Evolutionary conservation across 2,888 invertebrate species (phyloP).

Genomic region (Proisotoma minuta): DNA sequence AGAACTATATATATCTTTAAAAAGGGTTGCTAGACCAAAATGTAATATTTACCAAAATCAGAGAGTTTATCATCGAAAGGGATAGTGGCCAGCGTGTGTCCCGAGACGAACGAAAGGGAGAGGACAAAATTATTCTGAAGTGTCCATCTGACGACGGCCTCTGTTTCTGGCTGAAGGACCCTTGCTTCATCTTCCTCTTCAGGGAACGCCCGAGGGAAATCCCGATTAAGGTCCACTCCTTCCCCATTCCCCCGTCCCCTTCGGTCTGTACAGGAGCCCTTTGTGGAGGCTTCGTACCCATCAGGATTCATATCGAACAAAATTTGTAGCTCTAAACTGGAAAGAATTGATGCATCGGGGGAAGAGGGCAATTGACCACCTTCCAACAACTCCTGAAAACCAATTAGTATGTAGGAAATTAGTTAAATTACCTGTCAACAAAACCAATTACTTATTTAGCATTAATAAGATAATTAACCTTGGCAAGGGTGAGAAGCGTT

Average conservation of each 20-base stretch:
- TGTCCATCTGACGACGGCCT: conserved; percentile 37
- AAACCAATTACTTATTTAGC: neutral
- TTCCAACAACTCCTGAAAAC: conserved; percentile 54
- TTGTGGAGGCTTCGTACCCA: conserved; percentile 50
- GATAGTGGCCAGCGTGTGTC: conserved; percentile 34
- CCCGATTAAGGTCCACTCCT: conserved; percentile 35
- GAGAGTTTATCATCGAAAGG: conserved; percentile 35
- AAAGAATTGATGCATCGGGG: conserved; percentile 53
- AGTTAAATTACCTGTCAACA: neutral
- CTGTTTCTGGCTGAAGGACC: conserved; percentile 31
- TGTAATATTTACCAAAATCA: too few relatives aligned
- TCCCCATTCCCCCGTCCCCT: conserved; percentile 40
- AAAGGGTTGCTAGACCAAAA: too few relatives aligned
- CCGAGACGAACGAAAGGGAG: conserved; percentile 38
- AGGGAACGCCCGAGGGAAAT: conserved; percentile 40
- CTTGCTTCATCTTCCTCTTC: conserved; percentile 9
- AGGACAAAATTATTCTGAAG: conserved; percentile 36
- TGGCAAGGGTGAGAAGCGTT: conserved; percentile 53
- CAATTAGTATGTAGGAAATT: too few relatives aligned
- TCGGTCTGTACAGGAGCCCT: conserved; percentile 31
- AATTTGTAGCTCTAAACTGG: conserved; percentile 57
- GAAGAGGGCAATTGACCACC: too few relatives aligned
- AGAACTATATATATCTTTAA: too few relatives aligned
- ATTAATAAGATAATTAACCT: conserved; percentile 39
- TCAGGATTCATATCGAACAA: conserved; percentile 62